Evolutionary conservation across 2,888 invertebrate species (phyloP), one percentile per base, ranked within the genome.

Genomic region (Drosophila seclusa): DNA sequence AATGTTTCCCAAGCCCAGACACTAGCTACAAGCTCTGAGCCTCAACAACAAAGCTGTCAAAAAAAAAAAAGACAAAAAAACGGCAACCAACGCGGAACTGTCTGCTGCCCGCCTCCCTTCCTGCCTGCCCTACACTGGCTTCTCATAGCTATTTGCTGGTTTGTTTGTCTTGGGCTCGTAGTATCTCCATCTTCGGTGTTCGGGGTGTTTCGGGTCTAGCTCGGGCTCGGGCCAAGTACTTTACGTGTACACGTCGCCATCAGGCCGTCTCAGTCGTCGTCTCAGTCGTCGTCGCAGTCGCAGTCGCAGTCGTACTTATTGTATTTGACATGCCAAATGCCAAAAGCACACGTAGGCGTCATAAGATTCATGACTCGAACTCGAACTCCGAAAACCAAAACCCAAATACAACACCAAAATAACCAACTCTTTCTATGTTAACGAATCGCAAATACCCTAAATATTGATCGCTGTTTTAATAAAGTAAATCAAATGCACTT

Each of bases 281-380:
- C 63, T 50, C 66, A 38, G 79, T 68, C 68, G 34, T 21, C 6
- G 21, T 21, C 34, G 1, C 10, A 0, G n/a, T 53, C 27, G 54
- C 27, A 42, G 63, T 67, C 76, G 63, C 61, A 68, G 73, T 81
- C 72, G 87, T 83, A 83, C 80, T 87, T 82, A 80, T 87, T 83
- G 79, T 83, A 85, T 91, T 91, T 91, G 91, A 86, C 91, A 90
- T 89, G 88, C 79, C 91, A 91, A 91, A 91, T 91, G 91, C 89
- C 89, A 91, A 90, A 91, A 83, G 89, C 76, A 80, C 87, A 91
- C 88, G 91, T 91, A 89, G 91, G 91, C 91, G 91, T 89, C 87
- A 90, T 78, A 90, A 90, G 87, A 90, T 89, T 87, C 90, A 87
- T 90, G 90, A 88, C 90, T 80, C 78, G 72, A 79, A 77, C 77